phyloP scores from a whole-genome alignment of 2,797 vertebrate genomes.

The Hypotaenidia philippensis region DNA sequence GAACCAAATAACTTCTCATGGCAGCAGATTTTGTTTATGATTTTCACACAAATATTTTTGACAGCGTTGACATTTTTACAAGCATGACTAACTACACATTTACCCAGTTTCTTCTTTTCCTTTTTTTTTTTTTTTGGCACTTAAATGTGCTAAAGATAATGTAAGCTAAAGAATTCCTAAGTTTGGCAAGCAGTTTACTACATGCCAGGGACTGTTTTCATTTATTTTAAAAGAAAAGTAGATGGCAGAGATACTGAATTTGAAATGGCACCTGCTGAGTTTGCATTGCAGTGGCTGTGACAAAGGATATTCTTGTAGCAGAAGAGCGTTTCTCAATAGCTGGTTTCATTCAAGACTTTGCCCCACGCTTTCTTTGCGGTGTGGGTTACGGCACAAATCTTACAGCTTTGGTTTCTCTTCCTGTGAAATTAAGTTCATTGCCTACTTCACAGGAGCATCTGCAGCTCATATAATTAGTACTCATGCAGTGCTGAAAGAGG shows the following conservation, averaged over 20 bases:
- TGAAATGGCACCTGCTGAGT: slow-evolving; percentile 31
- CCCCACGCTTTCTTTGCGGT: neutral
- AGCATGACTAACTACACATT: slow-evolving; percentile 58
- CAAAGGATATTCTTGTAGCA: neutral
- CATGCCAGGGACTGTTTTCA: slow-evolving; percentile 18
- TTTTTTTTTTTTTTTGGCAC: neutral
- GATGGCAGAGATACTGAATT: slow-evolving; percentile 28
- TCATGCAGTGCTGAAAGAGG: neutral
- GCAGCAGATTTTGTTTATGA: slow-evolving; percentile 68
- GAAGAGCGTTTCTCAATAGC: neutral
- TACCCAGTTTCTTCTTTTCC: neutral
- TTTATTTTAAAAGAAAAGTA: slow-evolving; percentile 39
- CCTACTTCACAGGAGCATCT: neutral
- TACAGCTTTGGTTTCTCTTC: neutral
- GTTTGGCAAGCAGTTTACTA: slow-evolving; percentile 38
- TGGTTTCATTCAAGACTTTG: neutral
- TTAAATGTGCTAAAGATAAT: slow-evolving; percentile 36
- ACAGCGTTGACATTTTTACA: slow-evolving; percentile 57
- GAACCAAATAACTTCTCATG: slow-evolving; percentile 56
- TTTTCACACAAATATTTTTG: slow-evolving; percentile 69
- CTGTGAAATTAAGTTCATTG: neutral
- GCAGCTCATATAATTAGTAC: neutral
- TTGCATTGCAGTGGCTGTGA: neutral
- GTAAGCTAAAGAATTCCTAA: slow-evolving; percentile 20
- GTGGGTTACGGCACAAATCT: neutral